Base-by-base conservation (phyloP, 2,888 invertebrate genomes). In the Rhagonycha lutea region DNA sequence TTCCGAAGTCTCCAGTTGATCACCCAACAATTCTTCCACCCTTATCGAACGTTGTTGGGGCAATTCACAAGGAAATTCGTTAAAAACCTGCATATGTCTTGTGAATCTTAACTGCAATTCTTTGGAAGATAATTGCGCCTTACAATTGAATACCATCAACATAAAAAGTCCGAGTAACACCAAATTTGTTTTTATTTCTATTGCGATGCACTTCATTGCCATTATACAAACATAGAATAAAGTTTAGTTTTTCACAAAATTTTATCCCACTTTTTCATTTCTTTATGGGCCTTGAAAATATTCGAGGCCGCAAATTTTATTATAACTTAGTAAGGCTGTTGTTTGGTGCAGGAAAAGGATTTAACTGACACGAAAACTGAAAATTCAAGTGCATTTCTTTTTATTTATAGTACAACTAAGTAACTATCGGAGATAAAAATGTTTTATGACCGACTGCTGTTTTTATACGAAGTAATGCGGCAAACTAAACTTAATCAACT, bases 21-120 rank as follows among this genome's bases (percentile, higher is more conserved):
- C 69, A 9, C 69, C 71, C 24, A 76, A 65, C 14, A 79, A 32
- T 61, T 78, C 74, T 61, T 72, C 62, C 14, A 72, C 74, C 14
- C 65, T 74, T 63, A 79, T 70, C 1, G 78, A 72, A 18, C 79
- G 63, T 26, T 70, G 78, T 74, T 79, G 79, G 7, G 79, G 79
- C 65, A 29, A 11, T 47, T 32, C 61, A 63, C 79, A 79, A 3
- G 74, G 68, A 72, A 79, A 79, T 28, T 76, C 68, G n/a, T 47
- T 62, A 12, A 79, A 3, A 18, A 63, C 32, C 1, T 74, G 23
- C 71, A 71, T 68, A 28, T 79, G 79, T 62, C 71, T 71, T 7
- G 11, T n/a, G 63, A 72, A 77, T 47, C 70, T 68, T 14, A 7
- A 1, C 14, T 14, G 0, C 12, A 32, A 12, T 24, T 76, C 76